Percentiles rank a stretch among this genome's conserved stretches.
These are phyloP conservation scores for Microctenopoma stevenorrisi DNA, from an alignment of 2,797 vertebrate genomes.

Conservation along the genomic window DNA sequence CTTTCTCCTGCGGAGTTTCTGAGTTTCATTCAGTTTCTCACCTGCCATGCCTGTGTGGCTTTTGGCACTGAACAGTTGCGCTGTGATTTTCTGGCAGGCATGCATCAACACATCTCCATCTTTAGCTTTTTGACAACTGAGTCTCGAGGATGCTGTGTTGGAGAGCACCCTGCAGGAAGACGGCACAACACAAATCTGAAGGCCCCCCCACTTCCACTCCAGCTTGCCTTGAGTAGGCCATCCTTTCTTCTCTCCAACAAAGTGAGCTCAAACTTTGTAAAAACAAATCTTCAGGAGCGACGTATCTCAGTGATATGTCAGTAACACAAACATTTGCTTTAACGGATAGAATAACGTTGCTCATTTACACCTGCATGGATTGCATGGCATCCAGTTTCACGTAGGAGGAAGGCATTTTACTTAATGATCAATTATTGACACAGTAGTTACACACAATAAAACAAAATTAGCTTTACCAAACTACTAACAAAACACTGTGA, in stretches of 20 bases:
- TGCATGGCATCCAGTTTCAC: conserved; percentile 11
- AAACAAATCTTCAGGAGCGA: conserved; percentile 8
- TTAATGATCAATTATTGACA: conserved; percentile 20
- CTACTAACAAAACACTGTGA: neutral
- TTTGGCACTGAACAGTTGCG: conserved; percentile 63
- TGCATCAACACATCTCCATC: conserved; percentile 73
- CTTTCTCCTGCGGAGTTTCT: conserved; percentile 33
- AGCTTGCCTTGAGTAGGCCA: conserved; percentile 25
- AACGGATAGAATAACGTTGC: conserved; percentile 23
- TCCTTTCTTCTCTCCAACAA: conserved; percentile 32
- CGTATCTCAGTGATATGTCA: conserved; percentile 26
- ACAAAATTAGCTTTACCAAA: conserved; percentile 8
- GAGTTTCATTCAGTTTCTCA: conserved; percentile 63
- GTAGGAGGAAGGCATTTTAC: conserved; percentile 1
- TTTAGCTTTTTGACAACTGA: conserved; percentile 56
- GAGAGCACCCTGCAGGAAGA: conserved; percentile 55
- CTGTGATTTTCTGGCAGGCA: conserved; percentile 71
- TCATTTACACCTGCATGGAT: conserved; percentile 31
- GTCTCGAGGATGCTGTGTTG: conserved; percentile 49
- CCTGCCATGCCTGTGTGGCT: conserved; percentile 60
- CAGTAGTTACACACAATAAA: neutral
- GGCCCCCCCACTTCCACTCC: conserved; percentile 10
- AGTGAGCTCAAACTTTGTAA: conserved; percentile 21
- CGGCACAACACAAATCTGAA: conserved; percentile 39
- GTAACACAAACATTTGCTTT: conserved; percentile 8